Conservation (phyloP, 1,140 invertebrate species). For the Ips nitidus region DNA sequence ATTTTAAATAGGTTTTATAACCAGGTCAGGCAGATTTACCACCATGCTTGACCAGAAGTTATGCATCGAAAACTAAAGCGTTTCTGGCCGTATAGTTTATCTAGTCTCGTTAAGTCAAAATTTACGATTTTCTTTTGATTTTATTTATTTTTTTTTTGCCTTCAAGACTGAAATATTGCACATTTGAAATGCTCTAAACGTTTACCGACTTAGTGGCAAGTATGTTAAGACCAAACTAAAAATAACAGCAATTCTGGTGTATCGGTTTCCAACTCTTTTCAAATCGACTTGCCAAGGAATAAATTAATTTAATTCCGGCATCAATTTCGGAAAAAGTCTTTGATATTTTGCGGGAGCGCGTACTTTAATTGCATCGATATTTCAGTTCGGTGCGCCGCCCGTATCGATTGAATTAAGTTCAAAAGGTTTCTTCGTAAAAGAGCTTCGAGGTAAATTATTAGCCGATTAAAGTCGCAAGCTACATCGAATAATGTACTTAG, state of each 20-base stretch:
- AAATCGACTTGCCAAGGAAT: slow-evolving; percentile 11
- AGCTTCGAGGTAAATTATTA: slow-evolving; percentile 18
- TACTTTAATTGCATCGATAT: slow-evolving; percentile 30
- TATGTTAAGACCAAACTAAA: neutral
- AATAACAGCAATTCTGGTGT: neutral
- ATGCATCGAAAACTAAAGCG: too few species aligned
- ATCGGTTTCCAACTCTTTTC: neutral
- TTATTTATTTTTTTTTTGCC: too few species aligned
- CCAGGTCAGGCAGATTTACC: too few species aligned
- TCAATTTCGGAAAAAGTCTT: slow-evolving; percentile 22
- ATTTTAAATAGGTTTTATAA: too few species aligned
- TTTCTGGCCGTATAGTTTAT: too few species aligned
- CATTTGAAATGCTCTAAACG: too few species aligned
- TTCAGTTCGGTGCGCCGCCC: slow-evolving; percentile 19
- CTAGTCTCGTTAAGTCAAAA: too few species aligned
- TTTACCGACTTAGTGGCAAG: too few species aligned
- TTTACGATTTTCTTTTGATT: too few species aligned
- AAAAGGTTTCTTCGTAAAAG: slow-evolving; percentile 11
- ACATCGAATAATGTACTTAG: neutral
- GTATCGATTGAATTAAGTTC: slow-evolving; percentile 20
- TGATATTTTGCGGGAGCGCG: slow-evolving; percentile 23
- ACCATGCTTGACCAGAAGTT: too few species aligned
- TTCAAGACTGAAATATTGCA: too few species aligned
- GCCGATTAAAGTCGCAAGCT: slow-evolving; percentile 13
- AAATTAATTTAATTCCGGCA: slow-evolving; percentile 22